Evolutionary conservation across 2,888 invertebrate genomes (phyloP).

Genomic region (Agapetus fuscipes): DNA sequence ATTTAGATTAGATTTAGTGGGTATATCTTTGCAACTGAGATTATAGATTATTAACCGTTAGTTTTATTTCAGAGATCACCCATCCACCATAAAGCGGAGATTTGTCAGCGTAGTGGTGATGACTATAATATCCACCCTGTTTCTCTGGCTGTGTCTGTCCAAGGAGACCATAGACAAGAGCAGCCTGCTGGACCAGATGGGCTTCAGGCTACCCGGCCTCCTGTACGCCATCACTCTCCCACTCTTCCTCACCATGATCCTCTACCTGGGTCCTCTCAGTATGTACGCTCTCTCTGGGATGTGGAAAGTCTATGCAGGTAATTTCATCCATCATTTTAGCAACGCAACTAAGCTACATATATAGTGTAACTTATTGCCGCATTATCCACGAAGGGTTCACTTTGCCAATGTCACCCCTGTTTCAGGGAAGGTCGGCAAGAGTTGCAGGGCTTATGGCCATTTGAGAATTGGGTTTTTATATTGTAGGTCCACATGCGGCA

Average conservation of each 20-base stretch:
- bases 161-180: constrained; percentile 50
- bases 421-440: too few relatives aligned
- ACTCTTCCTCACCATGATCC: constrained; percentile 63
- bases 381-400: too few relatives aligned
- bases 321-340: too few relatives aligned
- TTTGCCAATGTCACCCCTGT: too few relatives aligned
- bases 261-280: constrained; percentile 76
- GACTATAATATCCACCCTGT: constrained; percentile 68
- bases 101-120: constrained; percentile 79
- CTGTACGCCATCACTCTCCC: constrained; percentile 65
- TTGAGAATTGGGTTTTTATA: too few relatives aligned
- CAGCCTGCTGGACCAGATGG: constrained; percentile 60
- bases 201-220: constrained; percentile 64
- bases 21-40: too few relatives aligned
- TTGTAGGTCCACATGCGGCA: too few relatives aligned
- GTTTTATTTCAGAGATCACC: constrained; percentile 65
- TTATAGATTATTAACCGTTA: too few relatives aligned
- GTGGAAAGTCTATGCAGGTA: constrained; percentile 60
- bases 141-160: constrained; percentile 63
- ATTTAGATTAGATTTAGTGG: too few relatives aligned
- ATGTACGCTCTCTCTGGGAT: constrained; percentile 61
- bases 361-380: too few relatives aligned
- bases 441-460: too few relatives aligned
- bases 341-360: too few relatives aligned
- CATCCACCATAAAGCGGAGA: constrained; percentile 75